Percentiles rank a stretch among this genome's conserved stretches.
These are phyloP conservation scores for Neotoxoptera formosana DNA, from an alignment of 1,140 invertebrate genomes.

Conservation along the genomic window DNA sequence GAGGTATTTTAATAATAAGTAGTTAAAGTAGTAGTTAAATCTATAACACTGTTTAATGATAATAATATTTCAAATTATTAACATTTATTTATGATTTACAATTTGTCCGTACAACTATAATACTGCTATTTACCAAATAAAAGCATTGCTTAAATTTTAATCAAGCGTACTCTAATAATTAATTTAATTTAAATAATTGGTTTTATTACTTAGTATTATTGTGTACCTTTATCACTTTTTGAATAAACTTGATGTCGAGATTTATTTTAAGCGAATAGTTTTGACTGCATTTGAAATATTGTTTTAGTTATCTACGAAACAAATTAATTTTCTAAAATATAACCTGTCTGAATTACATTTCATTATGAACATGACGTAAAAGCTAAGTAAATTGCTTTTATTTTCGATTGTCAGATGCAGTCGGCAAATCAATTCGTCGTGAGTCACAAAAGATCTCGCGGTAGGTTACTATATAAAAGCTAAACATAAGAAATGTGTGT, in stretches of 20 bases:
- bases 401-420: conserved; percentile 44
- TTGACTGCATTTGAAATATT: not conserved
- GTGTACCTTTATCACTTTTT: not conserved
- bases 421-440: conserved; percentile 5
- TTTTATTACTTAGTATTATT: conserved; percentile 13
- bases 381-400: conserved; percentile 49
- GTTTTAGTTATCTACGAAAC: not conserved
- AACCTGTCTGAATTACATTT: conserved; percentile 32
- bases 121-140: not conserved
- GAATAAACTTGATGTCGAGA: not conserved
- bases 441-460: conserved; percentile 20
- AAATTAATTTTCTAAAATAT: conserved; percentile 25
- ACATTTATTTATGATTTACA: too few relatives aligned
- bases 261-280: not conserved
- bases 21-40: not conserved
- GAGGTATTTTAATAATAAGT: not conserved
- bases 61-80: too few relatives aligned
- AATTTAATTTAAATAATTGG: not conserved
- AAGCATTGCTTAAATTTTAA: not conserved
- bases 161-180: not conserved
- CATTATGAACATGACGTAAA: conserved; percentile 20
- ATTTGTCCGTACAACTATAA: not conserved
- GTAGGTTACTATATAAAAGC: conserved; percentile 23
- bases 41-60: not conserved
- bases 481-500: not conserved